Percentiles rank a stretch among this genome's conserved stretches.
Conservation (phyloP, 2,113 vertebrate genomes). For the Candoia aspera region DNA sequence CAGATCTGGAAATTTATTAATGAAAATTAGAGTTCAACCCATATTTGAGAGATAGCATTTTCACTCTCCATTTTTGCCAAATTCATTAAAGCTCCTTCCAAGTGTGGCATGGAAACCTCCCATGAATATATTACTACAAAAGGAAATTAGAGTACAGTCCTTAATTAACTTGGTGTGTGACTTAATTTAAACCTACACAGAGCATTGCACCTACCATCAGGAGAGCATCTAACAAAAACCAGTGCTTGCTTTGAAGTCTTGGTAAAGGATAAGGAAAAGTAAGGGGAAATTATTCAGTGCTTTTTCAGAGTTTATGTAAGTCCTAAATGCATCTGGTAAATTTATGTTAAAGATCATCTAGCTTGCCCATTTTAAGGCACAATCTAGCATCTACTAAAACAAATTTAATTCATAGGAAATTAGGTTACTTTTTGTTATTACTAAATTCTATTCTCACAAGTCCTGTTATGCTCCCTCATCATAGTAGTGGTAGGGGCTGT, state of each 20-base stretch:
- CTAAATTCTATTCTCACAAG: background rate
- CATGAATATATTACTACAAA: background rate
- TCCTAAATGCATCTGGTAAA: background rate
- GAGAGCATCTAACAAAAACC: background rate
- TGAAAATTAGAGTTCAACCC: background rate
- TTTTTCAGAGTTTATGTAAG: background rate
- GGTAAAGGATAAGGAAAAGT: background rate
- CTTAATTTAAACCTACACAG: background rate
- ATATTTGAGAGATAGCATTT: background rate
- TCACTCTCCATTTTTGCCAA: background rate
- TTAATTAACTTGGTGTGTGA: background rate
- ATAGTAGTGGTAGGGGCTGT: background rate
- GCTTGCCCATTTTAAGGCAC: background rate
- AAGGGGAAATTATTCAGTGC: background rate
- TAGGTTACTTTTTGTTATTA: background rate
- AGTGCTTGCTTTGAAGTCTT: background rate
- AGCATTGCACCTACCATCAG: background rate
- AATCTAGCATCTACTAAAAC: background rate
- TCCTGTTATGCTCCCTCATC: background rate
- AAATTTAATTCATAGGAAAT: background rate
- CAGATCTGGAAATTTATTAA: background rate
- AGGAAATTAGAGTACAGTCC: background rate
- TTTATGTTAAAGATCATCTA: background rate
- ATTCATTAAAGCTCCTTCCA: background rate
- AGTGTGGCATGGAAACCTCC: background rate